Evolutionary conservation across 1,140 invertebrate genomes (phyloP), one percentile per base, ranked within the genome.

Genomic region (Drosophila oshimai): DNA sequence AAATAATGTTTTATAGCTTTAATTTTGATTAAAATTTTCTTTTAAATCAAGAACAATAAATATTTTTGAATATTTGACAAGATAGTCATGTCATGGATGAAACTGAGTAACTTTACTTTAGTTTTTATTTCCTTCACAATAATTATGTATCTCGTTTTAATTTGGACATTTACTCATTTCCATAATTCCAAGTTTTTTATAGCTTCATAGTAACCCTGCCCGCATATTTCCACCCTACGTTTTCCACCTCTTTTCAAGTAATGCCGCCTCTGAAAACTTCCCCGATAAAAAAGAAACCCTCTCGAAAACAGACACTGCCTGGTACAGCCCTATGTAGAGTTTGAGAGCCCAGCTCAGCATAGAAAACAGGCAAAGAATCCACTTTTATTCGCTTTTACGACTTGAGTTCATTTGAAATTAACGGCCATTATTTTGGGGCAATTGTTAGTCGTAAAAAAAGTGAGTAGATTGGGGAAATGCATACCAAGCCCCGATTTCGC

Each of bases 351-450:
- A 37, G 31, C 13, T 26, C 4, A 22, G 9, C 24, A 31, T 42
- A 31, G 28, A 55, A n/a, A n/a, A 17, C 41, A 17, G 10, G 9
- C 29, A 5, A 57, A 29, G 57, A 41, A 29, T 34, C 24, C 51
- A 36, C 37, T 51, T 29, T 57, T 24, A 15, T 26, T 18, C 7
- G 22, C 10, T 46, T 58, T 71, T 71, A 71, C 44, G 51, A 53
- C 50, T 47, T 9, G 46, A 58, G 47, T 73, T 74, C 51, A 44
- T 46, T 74, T 44, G 60, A 74, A 74, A 47, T 74, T 36, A 60
- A 36, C 18, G 34, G n/a, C 36, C 31, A 67, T 36, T 73, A 46
- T 64, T 74, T 53, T 6, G 28, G 28, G 29, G 24, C 37, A 68
- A 65, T 68, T 51, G 61, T 44, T 67, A 26, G 61, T 69, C 64